These are phyloP conservation scores for Megaceryle alcyon DNA, from an alignment of 2,797 vertebrate species.

Conservation along the genomic window DNA sequence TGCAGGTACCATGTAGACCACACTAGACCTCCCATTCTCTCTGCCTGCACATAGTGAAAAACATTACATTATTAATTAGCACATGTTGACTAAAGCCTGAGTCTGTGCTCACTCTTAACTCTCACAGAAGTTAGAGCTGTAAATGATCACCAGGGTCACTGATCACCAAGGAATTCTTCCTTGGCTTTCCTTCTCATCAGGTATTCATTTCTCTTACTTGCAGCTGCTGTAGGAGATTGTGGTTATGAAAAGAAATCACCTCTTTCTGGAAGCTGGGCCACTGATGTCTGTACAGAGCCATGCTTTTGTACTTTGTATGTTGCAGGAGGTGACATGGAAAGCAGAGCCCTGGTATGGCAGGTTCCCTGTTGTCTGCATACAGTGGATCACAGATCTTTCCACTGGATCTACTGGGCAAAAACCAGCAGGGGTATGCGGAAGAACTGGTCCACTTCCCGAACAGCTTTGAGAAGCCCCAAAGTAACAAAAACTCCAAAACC, in stretches of 20 bases:
- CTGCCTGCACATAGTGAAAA: not conserved
- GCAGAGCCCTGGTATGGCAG: not conserved
- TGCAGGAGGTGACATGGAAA: not conserved
- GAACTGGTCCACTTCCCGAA: not conserved
- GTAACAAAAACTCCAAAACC: not conserved
- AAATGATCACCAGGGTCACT: not conserved
- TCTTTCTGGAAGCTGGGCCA: not conserved
- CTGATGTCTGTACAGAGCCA: not conserved
- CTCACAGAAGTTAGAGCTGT: not conserved
- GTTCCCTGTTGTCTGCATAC: not conserved
- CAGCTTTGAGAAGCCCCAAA: not conserved
- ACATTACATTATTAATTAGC: not conserved
- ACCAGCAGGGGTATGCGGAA: not conserved
- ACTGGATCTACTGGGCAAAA: not conserved
- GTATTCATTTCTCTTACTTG: not conserved
- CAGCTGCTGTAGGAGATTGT: not conserved
- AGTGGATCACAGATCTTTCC: not conserved
- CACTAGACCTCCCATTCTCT: not conserved
- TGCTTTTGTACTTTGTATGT: rapidly evolving
- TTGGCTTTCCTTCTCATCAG: not conserved
- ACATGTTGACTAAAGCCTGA: not conserved
- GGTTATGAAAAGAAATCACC: not conserved
- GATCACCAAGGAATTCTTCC: not conserved
- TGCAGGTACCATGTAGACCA: not conserved
- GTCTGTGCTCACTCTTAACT: not conserved